Percentiles rank a stretch among this genome's conserved stretches.
Evolutionary conservation across 2,113 vertebrate species (phyloP).

Genomic region (Gorsachius goisagi): DNA sequence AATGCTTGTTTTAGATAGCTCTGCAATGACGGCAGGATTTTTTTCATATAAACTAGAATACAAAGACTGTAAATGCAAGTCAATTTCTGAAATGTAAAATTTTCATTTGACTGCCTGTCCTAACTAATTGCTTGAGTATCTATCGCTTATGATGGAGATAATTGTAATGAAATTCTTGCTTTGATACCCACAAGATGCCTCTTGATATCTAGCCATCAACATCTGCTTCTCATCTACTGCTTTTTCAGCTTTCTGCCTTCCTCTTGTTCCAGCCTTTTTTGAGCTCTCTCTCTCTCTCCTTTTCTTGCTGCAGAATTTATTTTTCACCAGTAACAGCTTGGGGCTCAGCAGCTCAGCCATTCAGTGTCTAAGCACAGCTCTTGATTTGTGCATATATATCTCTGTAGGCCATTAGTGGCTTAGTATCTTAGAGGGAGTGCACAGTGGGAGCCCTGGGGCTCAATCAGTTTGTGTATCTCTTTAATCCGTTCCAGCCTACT

Average conservation of each 20-base stretch:
- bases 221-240: not conserved
- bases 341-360: not conserved
- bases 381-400: not conserved
- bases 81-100: not conserved
- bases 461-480: not conserved
- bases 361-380: not conserved
- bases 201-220: not conserved
- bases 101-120: not conserved
- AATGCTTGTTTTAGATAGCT: not conserved
- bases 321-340: not conserved
- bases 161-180: not conserved
- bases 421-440: not conserved
- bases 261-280: not conserved
- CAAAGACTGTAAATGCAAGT: not conserved
- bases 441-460: not conserved
- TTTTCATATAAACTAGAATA: not conserved
- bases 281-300: not conserved
- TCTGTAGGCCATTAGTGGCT: not conserved
- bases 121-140: slow-evolving; percentile 5
- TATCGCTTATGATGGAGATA: not conserved
- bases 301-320: not conserved
- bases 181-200: slow-evolving; percentile 6
- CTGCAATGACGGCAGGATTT: not conserved
- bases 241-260: not conserved
- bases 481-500: not conserved